Evolutionary conservation across 1,140 invertebrate species (phyloP).

Genomic region (Diachasma alloeum): DNA sequence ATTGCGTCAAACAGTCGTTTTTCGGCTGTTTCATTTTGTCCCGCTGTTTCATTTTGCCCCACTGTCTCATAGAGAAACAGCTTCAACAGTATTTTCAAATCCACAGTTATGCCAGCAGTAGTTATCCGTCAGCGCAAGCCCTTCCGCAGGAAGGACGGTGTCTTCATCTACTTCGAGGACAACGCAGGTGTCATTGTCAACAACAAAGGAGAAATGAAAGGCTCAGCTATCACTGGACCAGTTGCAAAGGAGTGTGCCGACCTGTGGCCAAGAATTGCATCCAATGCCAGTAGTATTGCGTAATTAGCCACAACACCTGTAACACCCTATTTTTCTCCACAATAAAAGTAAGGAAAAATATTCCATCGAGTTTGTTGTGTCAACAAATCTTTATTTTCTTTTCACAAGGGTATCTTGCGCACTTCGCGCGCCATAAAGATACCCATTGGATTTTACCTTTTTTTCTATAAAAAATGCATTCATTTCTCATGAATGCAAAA

Average conservation of each 20-base stretch:
- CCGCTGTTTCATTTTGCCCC: no score
- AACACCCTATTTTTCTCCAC: constrained; percentile 41
- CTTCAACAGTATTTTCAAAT: not conserved
- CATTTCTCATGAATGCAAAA: no score
- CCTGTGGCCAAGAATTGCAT: constrained; percentile 99
- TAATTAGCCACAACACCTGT: constrained; percentile 62
- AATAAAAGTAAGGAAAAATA: constrained; percentile 39
- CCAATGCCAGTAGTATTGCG: constrained; percentile 96
- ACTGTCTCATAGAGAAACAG: no score
- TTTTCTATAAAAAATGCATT: no score
- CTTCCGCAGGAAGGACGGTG: constrained; percentile 97
- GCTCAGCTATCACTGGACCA: constrained; percentile 98
- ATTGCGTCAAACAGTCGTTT: no score
- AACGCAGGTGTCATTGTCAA: constrained; percentile 99
- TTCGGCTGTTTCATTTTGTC: no score
- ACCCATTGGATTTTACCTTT: no score
- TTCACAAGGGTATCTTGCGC: no score
- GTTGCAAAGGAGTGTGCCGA: constrained; percentile 99
- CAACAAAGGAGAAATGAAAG: constrained; percentile 99
- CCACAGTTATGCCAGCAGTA: constrained; percentile 92
- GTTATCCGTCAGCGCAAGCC: constrained; percentile 98
- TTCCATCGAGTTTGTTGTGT: not conserved
- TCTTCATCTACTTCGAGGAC: constrained; percentile 99
- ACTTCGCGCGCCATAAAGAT: no score
- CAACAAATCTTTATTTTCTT: not conserved